phyloP scores from a whole-genome alignment of 2,797 vertebrate genomes.

The Sebastes glaucus region DNA sequence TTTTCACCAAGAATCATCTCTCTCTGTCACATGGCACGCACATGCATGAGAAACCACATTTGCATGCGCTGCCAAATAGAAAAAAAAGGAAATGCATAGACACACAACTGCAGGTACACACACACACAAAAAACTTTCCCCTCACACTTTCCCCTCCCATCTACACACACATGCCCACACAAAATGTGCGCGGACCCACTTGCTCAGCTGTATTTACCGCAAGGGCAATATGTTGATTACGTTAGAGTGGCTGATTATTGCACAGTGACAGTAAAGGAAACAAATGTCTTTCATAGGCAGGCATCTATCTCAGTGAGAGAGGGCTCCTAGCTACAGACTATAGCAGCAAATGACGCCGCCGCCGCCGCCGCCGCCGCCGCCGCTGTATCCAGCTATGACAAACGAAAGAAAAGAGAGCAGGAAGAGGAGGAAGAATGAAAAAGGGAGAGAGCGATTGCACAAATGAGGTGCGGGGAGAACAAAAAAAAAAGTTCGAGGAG shows the following conservation, averaged over 20 bases:
- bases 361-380: conserved; percentile 11
- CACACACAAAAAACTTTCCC: not conserved
- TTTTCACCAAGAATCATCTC: conserved; percentile 81
- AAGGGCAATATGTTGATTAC: conserved; percentile 84
- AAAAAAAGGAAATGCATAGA: not conserved
- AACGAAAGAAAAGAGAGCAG: conserved; percentile 62
- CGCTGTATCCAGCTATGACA: conserved; percentile 60
- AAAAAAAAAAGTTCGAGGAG: conserved; percentile 65
- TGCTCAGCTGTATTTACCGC: conserved; percentile 85
- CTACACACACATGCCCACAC: conserved; percentile 46
- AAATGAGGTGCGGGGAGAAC: conserved; percentile 56
- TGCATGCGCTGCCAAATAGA: conserved; percentile 30
- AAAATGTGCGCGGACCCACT: conserved; percentile 62
- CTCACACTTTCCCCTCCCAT: not conserved
- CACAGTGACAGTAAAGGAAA: conserved; percentile 83
- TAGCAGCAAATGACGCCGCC: conserved; percentile 69
- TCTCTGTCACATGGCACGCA: conserved; percentile 74
- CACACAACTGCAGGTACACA: conserved; percentile 50
- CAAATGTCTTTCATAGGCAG: conserved; percentile 82
- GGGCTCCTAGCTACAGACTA: conserved; percentile 75
- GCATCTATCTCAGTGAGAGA: conserved; percentile 77
- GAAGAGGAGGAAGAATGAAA: conserved; percentile 50
- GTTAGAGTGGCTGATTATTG: conserved; percentile 84
- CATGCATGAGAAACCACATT: conserved; percentile 46
- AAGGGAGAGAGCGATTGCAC: conserved; percentile 50